These are phyloP conservation scores for Sinocyclocheilus grahami DNA, from an alignment of 2,113 vertebrate genomes.

Conservation along the genomic window DNA sequence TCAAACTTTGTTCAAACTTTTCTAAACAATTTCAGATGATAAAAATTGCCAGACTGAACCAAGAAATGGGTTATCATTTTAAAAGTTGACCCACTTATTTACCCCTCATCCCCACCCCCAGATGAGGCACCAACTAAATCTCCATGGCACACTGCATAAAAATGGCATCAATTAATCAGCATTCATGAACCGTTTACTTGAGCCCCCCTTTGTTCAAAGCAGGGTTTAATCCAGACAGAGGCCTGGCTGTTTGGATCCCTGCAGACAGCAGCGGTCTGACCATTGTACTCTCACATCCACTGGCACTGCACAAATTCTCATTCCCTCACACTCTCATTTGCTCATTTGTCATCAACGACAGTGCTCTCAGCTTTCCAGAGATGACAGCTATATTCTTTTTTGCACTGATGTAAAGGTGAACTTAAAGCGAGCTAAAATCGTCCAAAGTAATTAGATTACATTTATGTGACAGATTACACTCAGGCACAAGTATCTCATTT, in stretches of 20 bases:
- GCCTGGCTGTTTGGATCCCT: conserved; percentile 77
- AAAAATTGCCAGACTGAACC: background rate
- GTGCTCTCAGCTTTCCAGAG: background rate
- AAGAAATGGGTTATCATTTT: conserved; percentile 28
- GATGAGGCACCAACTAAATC: conserved; percentile 66
- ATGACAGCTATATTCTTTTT: background rate
- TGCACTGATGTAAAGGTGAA: background rate
- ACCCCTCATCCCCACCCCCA: conserved; percentile 37
- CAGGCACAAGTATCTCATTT: conserved; percentile 10
- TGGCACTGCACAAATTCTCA: conserved; percentile 76
- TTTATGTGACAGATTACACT: conserved; percentile 4
- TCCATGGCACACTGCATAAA: conserved; percentile 79
- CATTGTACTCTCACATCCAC: conserved; percentile 77
- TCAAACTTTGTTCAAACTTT: background rate
- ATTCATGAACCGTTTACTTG: conserved; percentile 84
- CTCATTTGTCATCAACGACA: conserved; percentile 45
- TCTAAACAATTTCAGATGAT: background rate
- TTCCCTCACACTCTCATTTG: conserved; percentile 73
- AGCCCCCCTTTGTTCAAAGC: conserved; percentile 76
- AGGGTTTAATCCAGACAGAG: conserved; percentile 80
- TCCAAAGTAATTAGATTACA: conserved; percentile 15
- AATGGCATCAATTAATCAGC: conserved; percentile 84
- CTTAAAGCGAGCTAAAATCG: background rate
- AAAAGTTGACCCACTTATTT: conserved; percentile 47
- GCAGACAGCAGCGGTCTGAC: conserved; percentile 76